Base-by-base conservation (phyloP, 2,888 invertebrate genomes). In the Drosophila pegasa region DNA sequence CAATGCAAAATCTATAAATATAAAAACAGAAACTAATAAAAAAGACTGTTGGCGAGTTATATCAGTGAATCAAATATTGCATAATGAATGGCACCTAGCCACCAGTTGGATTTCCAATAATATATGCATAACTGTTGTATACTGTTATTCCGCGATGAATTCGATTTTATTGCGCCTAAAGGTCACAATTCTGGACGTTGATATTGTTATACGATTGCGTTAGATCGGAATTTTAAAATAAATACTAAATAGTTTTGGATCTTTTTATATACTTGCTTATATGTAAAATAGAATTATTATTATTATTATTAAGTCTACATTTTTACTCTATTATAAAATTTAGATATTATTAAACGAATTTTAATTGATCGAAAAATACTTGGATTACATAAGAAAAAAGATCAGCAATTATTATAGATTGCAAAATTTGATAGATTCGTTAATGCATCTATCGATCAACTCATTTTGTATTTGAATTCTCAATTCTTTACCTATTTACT, bases 121-220 rank as follows among this genome's bases (percentile, higher is more conserved):
- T 63, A 61, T 67, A 80, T 77, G 66, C 80, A 70, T 77, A 78
- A 78, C 78, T 80, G 78, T 80, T 69, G 47, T 62, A 57, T 73
- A 73, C 78, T 64, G 74, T 78, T 80, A 72, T 54, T 54, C 45
- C 29, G 38, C 27, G 20, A 50, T 25, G 31, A 14, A 20, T 31
- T 54, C 18, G 14, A 16, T 35, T 22, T 1, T 16, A 48, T 33
- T 38, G 45, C n/a, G 18, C 20, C 16, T 40, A 57, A 33, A 75
- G 66, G 59, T 31, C 62, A 52, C 5, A 37, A 22, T 33, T 33
- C 20, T 52, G 51, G n/a, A 20, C 20, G 38, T 37, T 29, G 9
- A 20, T 25, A 45, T 37, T 29, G 9, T 20, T 25, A 3, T 22
- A 10, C 3, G n/a, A 31, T n/a, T 31, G 14, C 22, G 0, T 6